Evolutionary conservation across 2,888 invertebrate species (phyloP).

Genomic region (Drosophila longiperda): DNA sequence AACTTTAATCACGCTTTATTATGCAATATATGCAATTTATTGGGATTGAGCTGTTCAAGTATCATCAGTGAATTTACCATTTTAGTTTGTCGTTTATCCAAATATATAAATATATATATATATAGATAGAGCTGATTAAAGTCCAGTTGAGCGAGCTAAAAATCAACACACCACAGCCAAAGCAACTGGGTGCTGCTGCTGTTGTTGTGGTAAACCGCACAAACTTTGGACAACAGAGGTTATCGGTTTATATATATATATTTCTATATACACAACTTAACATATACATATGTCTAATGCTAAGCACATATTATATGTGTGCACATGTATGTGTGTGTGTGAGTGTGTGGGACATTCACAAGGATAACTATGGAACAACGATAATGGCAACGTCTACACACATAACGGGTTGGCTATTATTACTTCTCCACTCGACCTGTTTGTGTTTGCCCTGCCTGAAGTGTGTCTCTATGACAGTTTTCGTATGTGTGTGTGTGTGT

Average conservation of each 20-base stretch:
- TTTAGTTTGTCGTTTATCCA: not conserved
- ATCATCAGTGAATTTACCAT: not conserved
- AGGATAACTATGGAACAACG: constrained; percentile 65
- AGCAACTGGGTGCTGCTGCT: constrained; percentile 34
- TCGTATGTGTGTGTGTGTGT: not conserved
- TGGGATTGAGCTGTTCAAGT: constrained; percentile 1
- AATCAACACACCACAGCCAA: constrained; percentile 46
- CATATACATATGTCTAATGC: constrained; percentile 13
- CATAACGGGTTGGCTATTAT: constrained; percentile 68
- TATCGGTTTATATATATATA: constrained; percentile 24
- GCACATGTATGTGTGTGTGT: not conserved
- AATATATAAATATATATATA: constrained; percentile 2
- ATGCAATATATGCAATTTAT: not conserved
- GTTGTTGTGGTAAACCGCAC: constrained; percentile 38
- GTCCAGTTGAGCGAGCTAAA: constrained; percentile 12
- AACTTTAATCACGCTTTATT: not conserved
- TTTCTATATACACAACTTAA: not conserved
- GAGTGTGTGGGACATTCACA: constrained; percentile 60
- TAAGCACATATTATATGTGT: constrained; percentile 2
- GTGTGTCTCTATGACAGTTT: constrained; percentile 9
- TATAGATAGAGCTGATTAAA: constrained; percentile 31
- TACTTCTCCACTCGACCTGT: constrained; percentile 54
- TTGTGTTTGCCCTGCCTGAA: constrained; percentile 39
- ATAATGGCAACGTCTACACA: constrained; percentile 65
- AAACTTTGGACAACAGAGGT: constrained; percentile 53